Evolutionary conservation across 2,888 invertebrate genomes (phyloP), one percentile per base, ranked within the genome.

Genomic region (Dicyrtoma fusca): DNA sequence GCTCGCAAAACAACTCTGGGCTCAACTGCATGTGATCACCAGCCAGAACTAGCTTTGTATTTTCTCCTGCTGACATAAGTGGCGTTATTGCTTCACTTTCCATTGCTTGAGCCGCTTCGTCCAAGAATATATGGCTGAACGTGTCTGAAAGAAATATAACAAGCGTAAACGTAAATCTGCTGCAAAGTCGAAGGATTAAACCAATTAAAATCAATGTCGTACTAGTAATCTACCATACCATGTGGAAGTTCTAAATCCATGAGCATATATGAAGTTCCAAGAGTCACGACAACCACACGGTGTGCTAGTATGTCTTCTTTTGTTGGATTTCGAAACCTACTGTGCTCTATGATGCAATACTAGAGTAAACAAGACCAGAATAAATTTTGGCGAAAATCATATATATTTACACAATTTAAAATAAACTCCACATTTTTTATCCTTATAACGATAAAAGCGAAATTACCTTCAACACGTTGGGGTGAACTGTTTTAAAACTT

Each of bases 71-170:
- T 72, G 92, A 82, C 0, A 91, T 89, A 69, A 94, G 82, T 0
- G 93, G 92, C 84, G 91, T 91, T 14, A 93, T 88, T 0, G 91
- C 91, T 83, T 93, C 93, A 84, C 91, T 91, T 83, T 94, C 94
- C 86, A 92, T 89, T 0, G 92, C 92, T 82, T 94, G 93, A 0
- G 93, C 93, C 0, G 93, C 93, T 85, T 94, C 94, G 83, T 94
- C 94, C 64, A 94, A 85, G 71, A 94, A 87, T 76, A 94, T 91
- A 83, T 94, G 93, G 0, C 91, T 91, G 81, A 92, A 91, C 79
- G 87, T 83, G 81, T 90, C 90, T 83, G 87, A 63, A n/a, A n/a
- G n/a, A n/a, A n/a, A n/a, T n/a, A n/a, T 51, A 19, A 17, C 17
- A 44, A 21, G 19, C 17, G 17, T 42, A 42, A 61, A 34, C 11